Evolutionary conservation across 2,113 vertebrate species (phyloP).

Genomic region (Paedocypris sp.): DNA sequence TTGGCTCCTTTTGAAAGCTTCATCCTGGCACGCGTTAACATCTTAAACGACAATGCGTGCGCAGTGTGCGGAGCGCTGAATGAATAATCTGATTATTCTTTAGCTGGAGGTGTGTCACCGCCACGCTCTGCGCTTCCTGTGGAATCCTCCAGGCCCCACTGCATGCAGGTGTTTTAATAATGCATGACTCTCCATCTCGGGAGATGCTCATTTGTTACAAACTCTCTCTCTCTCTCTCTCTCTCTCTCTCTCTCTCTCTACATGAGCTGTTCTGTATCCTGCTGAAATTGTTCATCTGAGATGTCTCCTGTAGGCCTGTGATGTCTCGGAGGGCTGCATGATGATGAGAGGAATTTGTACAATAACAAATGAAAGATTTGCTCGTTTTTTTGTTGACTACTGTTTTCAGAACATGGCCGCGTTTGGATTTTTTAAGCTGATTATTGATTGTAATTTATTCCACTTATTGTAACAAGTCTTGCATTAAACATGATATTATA

Average conservation of each 20-base stretch:
- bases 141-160: slow-evolving; percentile 9
- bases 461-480: slow-evolving; percentile 6
- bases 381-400: background rate
- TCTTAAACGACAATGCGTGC: background rate
- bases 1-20: background rate
- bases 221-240: no score
- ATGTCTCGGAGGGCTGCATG: slow-evolving; percentile 12
- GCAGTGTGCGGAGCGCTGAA: background rate
- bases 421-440: background rate
- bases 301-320: slow-evolving; percentile 8
- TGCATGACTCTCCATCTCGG: slow-evolving; percentile 15
- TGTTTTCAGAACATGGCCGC: background rate
- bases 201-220: slow-evolving; percentile 29
- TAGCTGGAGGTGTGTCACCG: background rate
- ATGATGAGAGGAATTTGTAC: slow-evolving; percentile 11
- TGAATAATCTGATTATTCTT: slow-evolving; percentile 11
- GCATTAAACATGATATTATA: background rate
- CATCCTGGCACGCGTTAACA: background rate
- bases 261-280: slow-evolving; percentile 9
- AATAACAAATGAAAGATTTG: slow-evolving; percentile 10
- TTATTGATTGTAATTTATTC: slow-evolving; percentile 16
- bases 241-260: no score
- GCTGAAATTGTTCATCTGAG: slow-evolving; percentile 12
- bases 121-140: background rate
- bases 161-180: slow-evolving; percentile 33